phyloP scores from a whole-genome alignment of 2,797 vertebrate species.

The Clarias platycephalus region DNA sequence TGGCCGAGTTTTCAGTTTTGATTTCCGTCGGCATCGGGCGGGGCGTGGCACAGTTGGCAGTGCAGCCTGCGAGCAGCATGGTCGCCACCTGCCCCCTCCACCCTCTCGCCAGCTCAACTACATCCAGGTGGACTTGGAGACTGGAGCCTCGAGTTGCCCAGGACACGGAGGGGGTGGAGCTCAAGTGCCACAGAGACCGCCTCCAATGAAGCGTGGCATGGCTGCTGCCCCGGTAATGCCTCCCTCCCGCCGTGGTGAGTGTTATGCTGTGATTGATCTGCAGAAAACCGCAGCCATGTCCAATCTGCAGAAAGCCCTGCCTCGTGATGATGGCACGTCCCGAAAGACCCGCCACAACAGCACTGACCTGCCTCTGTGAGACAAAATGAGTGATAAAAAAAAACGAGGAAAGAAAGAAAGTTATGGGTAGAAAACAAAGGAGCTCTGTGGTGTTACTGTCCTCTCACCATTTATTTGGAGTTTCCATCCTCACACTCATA shows the following conservation, averaged over 20 bases:
- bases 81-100: conserved; percentile 74
- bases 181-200: conserved; percentile 65
- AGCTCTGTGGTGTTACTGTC: conserved; percentile 47
- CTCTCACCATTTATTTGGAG: conserved; percentile 42
- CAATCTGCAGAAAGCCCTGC: conserved; percentile 94
- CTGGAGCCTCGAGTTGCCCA: conserved; percentile 72
- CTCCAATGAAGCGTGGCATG: conserved; percentile 70
- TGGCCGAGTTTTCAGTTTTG: conserved; percentile 88
- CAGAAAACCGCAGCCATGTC: conserved; percentile 99
- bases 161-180: conserved; percentile 66
- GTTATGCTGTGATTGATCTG: conserved; percentile 96
- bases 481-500: conserved; percentile 47
- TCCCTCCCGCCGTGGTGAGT: conserved; percentile 82
- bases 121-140: conserved; percentile 97
- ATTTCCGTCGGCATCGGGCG: conserved; percentile 81
- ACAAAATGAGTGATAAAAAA: conserved; percentile 52
- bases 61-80: conserved; percentile 69
- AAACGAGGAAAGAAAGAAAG: conserved; percentile 9
- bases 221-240: conserved; percentile 50
- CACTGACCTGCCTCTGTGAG: conserved; percentile 95
- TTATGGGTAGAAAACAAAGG: conserved; percentile 40
- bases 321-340: conserved; percentile 93
- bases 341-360: conserved; percentile 99
- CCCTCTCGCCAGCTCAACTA: conserved; percentile 92
- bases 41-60: conserved; percentile 62